Conservation (phyloP, 2,113 vertebrate species). For the Pelusios castaneus region DNA sequence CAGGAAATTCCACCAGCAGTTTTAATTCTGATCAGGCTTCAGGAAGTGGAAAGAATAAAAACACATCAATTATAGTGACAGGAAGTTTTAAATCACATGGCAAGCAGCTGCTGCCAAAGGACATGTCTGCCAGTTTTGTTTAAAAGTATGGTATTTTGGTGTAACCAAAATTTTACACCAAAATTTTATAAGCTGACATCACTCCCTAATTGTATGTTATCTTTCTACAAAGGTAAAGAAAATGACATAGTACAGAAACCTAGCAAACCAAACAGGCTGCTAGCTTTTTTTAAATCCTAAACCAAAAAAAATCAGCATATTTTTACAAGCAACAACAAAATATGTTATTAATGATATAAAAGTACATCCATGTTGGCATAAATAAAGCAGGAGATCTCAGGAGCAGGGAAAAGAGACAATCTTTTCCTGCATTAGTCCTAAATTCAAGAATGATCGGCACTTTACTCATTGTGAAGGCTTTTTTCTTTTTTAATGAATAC, state of each 20-base stretch:
- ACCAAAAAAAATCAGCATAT: neutral
- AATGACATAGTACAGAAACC: constrained; percentile 71
- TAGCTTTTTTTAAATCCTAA: constrained; percentile 14
- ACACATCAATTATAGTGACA: constrained; percentile 94
- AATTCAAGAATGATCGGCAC: neutral
- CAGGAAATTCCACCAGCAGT: constrained; percentile 96
- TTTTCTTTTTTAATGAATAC: neutral
- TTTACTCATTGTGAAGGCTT: neutral
- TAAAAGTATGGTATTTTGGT: constrained; percentile 77
- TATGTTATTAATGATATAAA: neutral
- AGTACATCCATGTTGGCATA: neutral
- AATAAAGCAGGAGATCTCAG: neutral
- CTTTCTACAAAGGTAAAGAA: constrained; percentile 68
- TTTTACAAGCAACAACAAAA: constrained; percentile 14
- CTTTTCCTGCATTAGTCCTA: constrained; percentile 1
- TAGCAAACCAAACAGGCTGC: constrained; percentile 50
- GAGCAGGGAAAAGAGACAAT: neutral
- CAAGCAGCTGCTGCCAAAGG: constrained; percentile 87
- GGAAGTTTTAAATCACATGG: constrained; percentile 93
- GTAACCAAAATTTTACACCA: constrained; percentile 79
- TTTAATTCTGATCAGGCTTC: constrained; percentile 95
- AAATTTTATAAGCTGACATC: constrained; percentile 78
- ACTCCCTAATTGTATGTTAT: constrained; percentile 76
- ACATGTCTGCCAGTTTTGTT: constrained; percentile 81
- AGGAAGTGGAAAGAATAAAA: constrained; percentile 94